Percentiles rank a stretch among this genome's conserved stretches.
These are phyloP conservation scores for Vannuccia rotundouncinata DNA, from an alignment of 2,888 invertebrate species.

Conservation along the genomic window DNA sequence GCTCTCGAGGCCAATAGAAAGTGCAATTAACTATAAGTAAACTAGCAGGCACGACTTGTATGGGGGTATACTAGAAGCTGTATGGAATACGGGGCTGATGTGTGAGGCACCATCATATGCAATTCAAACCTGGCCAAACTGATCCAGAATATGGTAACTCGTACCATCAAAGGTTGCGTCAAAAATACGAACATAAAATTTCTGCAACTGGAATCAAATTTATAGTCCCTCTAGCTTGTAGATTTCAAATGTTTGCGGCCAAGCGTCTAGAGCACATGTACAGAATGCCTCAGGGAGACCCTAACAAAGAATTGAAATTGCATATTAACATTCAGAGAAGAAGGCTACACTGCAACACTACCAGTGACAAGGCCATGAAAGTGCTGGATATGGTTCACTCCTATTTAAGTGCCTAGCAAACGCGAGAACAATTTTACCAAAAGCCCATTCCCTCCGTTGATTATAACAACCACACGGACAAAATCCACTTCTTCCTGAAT, in stretches of 20 bases:
- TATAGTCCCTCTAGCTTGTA: conserved; percentile 8
- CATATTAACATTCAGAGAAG: not conserved
- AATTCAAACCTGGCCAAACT: not conserved
- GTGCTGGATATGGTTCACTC: not conserved
- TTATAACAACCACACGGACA: not conserved
- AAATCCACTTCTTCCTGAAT: not conserved
- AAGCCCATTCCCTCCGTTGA: not conserved
- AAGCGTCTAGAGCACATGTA: not conserved
- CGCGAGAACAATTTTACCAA: not conserved
- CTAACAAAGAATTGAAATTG: not conserved
- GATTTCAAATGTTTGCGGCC: not conserved
- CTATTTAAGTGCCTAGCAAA: not conserved
- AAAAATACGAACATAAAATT: not conserved
- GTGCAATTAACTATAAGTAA: not conserved
- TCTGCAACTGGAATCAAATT: not conserved
- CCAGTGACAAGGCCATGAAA: not conserved
- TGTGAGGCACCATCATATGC: not conserved
- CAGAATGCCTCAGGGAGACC: not conserved
- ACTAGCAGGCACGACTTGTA: not conserved
- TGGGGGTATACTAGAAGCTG: not conserved
- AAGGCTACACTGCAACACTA: not conserved
- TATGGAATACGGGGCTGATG: not conserved
- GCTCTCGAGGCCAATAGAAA: not conserved
- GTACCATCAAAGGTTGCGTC: not conserved
- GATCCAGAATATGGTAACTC: not conserved